Percentiles rank a stretch among this genome's conserved stretches.
phyloP scores from a whole-genome alignment of 2,888 invertebrate species.

The Phymatocera aterrima region DNA sequence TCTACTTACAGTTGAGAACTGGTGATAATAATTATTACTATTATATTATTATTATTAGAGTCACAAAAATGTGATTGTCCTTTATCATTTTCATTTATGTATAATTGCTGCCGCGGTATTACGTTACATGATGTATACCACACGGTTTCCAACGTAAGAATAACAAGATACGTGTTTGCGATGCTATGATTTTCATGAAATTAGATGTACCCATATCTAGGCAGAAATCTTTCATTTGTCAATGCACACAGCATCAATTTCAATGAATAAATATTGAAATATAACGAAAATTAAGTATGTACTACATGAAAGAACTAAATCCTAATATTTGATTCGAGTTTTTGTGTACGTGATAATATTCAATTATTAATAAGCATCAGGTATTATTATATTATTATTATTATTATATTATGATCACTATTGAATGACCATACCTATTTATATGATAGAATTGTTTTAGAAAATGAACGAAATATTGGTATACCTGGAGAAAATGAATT shows the following conservation, averaged over 20 bases:
- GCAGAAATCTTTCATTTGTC: too few relatives aligned
- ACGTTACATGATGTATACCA: neutral
- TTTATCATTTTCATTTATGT: neutral
- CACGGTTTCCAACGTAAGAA: too few relatives aligned
- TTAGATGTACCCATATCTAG: too few relatives aligned
- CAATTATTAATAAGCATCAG: neutral
- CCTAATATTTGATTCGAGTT: neutral
- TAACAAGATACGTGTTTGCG: too few relatives aligned
- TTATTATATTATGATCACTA: neutral
- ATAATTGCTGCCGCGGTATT: neutral
- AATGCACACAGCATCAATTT: too few relatives aligned
- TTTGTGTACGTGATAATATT: too few relatives aligned
- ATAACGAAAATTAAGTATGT: too few relatives aligned
- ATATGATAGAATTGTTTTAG: neutral
- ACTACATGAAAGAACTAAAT: neutral
- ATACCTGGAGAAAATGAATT: too few relatives aligned
- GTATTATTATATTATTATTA: constrained; percentile 2
- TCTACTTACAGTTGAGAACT: neutral
- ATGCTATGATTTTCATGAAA: neutral
- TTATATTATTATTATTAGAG: too few relatives aligned
- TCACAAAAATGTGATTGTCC: neutral
- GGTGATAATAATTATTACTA: too few relatives aligned
- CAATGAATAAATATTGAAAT: too few relatives aligned
- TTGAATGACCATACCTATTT: neutral
- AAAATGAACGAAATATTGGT: neutral